Conservation (phyloP, 2,113 vertebrate species). For the Sarotherodon lohbergeri region DNA sequence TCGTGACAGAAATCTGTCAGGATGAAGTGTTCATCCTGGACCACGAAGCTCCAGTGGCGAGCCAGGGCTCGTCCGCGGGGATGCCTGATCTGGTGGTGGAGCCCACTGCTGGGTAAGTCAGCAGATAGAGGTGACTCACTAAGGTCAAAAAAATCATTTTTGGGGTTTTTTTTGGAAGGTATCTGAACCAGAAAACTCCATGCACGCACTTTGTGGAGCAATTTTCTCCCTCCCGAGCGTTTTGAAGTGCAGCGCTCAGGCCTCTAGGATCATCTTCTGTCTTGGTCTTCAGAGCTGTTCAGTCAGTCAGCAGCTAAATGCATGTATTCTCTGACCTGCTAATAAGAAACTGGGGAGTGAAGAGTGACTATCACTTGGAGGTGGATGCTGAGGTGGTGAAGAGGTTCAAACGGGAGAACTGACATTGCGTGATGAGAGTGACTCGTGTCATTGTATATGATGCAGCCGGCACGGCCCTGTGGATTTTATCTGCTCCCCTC, state of each 20-base stretch:
- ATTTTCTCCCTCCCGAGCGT: background rate
- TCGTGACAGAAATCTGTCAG: slow-evolving; percentile 96
- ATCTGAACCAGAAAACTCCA: background rate
- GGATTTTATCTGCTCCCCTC: background rate
- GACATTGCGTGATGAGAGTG: background rate
- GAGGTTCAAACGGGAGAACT: background rate
- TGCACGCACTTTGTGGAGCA: background rate
- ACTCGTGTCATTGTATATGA: background rate
- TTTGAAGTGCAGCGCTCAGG: rapidly evolving
- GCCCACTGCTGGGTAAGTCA: slow-evolving; percentile 72
- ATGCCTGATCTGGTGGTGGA: slow-evolving; percentile 97
- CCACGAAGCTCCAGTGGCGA: slow-evolving; percentile 76
- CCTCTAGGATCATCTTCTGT: background rate
- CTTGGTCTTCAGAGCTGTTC: background rate
- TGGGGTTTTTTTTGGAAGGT: background rate
- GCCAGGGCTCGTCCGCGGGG: slow-evolving; percentile 73
- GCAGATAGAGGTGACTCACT: background rate
- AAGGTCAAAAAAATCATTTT: background rate
- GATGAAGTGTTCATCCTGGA: slow-evolving; percentile 98
- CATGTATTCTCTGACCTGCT: background rate
- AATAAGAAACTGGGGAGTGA: background rate
- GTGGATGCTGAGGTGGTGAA: background rate
- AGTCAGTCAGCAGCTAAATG: background rate
- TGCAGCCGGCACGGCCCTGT: background rate
- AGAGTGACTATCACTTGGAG: background rate